Base-by-base conservation (phyloP, 2,888 invertebrate genomes). In the Drosophila multiciliata region DNA sequence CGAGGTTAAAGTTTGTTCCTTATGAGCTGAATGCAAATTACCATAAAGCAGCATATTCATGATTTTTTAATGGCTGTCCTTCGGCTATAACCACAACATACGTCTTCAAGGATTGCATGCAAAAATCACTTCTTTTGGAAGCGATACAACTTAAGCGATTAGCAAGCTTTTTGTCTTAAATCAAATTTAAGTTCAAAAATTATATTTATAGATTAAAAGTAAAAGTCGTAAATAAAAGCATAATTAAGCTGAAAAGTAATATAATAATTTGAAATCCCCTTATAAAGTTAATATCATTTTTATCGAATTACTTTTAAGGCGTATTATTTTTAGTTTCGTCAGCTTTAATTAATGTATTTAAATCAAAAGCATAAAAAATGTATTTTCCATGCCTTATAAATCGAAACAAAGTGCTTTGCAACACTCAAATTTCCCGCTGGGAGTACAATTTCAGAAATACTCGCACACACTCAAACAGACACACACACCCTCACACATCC, bases 401-500 rank as follows among this genome's bases (percentile, higher is more conserved):
- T 23, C n/a, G 12, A 32, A 35, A n/a, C 52, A 45, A 42, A 20
- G 9, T 57, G 32, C 11, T 26, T 40, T 49, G 42, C 40, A 32
- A 53, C 8, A 57, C 15, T 42, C 48, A 45, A 50, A 71, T 65
- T 75, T 78, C 64, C 79, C 60, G 72, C 75, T 78, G 78, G 78
- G 78, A 50, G 36, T 4, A 49, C 9, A 40, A 66, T 66, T 50
- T 40, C 69, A 36, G 60, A 38, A 62, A 57, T 29, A 38, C 20
- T 29, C 60, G 49, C 59, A 63, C 42, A 48, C 61, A 7, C 52
- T 40, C 73, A 29, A 65, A 35, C 57, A 54, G 64, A 57, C 55
- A 26, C 73, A 40, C 33, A 57, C 42, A 65, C 33, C 6, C 9
- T 35, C 64, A 53, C 66, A 58, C 69, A 65, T 62, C 49, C 8